These are phyloP conservation scores for Drosophila phalerata DNA, from an alignment of 2,888 invertebrate species.

Conservation along the genomic window DNA sequence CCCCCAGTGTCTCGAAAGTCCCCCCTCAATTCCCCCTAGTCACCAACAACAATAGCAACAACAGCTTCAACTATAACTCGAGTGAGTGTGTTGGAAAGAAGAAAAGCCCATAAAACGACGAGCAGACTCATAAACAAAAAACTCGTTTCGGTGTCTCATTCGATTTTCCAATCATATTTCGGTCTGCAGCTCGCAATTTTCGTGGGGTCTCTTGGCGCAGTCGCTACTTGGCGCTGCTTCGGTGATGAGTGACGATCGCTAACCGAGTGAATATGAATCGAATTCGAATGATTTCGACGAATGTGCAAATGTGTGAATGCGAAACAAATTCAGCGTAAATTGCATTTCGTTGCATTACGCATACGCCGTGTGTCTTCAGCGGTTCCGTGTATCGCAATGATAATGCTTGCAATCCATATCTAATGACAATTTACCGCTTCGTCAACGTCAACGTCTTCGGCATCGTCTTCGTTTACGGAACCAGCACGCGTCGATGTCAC, in stretches of 20 bases:
- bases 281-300: not conserved
- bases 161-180: conserved; percentile 62
- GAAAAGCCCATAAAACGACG: conserved; percentile 62
- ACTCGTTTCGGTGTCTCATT: conserved; percentile 57
- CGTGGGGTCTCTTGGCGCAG: conserved; percentile 48
- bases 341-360: conserved; percentile 47
- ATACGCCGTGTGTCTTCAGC: conserved; percentile 53
- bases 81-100: conserved; percentile 49
- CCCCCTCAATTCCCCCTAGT: not conserved
- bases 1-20: conserved; percentile 37
- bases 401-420: conserved; percentile 47
- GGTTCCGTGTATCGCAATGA: conserved; percentile 15
- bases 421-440: conserved; percentile 40
- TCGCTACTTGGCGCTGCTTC: conserved; percentile 66
- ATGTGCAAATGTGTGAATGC: conserved; percentile 24
- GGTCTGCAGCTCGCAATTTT: conserved; percentile 33
- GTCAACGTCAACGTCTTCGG: conserved; percentile 3
- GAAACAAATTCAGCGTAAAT: conserved; percentile 29
- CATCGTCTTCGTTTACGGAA: conserved; percentile 53
- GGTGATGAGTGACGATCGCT: conserved; percentile 50
- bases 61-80: conserved; percentile 21
- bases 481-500: conserved; percentile 41
- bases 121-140: conserved; percentile 43
- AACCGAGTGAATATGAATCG: conserved; percentile 19
- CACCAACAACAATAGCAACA: not conserved